Base-by-base conservation (phyloP, 2,888 invertebrate species). In the Himalopsyche kuldschensis region DNA sequence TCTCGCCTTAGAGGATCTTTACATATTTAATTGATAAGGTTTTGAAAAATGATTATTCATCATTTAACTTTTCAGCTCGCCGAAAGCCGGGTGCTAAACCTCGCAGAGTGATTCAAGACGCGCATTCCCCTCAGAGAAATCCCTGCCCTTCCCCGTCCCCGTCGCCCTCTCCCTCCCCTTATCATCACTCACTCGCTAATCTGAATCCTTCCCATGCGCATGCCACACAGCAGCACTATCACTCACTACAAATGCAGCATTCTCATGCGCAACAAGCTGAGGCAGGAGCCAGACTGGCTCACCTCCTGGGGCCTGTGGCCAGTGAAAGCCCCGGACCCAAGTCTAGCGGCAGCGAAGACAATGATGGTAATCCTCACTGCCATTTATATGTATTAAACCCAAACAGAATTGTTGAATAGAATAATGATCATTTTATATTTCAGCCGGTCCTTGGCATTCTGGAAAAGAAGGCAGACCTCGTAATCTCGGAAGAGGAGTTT, bases 401-500 rank as follows among this genome's bases (percentile, higher is more conserved):
- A n/a, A n/a, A n/a, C n/a, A n/a, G n/a, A n/a, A n/a, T n/a, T 10
- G 24, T 24, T 24, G 5, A 55, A 55, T 55, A 20, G 10, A n/a
- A 55, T n/a, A 5, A 55, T 8, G n/a, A 55, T n/a, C 8, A 20
- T 24, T 20, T 6, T 69, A 63, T 63, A 63, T 81, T 81, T 27
- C 87, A 91, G 91, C 91, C 27, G 89, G 91, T 15, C 87, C 90
- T 2, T 90, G 90, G 1, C 92, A 92, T 91, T 90, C 91, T 2
- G 87, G 89, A 63, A 94, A 96, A 86, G 97, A 97, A 88, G 96
- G 96, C 4, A 90, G 97, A 46, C 96, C 97, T 0, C 93, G 97
- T 11, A 97, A 97, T 90, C 92, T 97, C 32, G 97, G 97, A 31
- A 93, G 97, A 6, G 97, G 97, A 0, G 96, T 97, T 30, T 96